A percentile compares a stretch with the other conserved stretches of the same genome.
phyloP scores from a whole-genome alignment of 1,140 invertebrate species.

The Achroia grisella region DNA sequence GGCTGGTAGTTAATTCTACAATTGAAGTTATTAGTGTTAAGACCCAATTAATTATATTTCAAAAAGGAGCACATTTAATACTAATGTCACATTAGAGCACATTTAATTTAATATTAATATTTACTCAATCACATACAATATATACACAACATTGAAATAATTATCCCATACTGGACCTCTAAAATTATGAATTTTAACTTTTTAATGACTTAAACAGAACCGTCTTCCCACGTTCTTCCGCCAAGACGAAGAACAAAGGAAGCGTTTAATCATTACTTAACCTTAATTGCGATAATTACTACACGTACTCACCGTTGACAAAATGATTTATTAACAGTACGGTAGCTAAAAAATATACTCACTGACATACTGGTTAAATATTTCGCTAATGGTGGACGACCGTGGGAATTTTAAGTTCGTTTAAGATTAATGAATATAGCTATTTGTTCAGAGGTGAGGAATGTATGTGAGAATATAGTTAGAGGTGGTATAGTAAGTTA shows the following conservation, averaged over 20 bases:
- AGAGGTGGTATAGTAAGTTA: too few species aligned
- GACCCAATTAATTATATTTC: too few species aligned
- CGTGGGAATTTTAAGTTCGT: slow-evolving; percentile 44
- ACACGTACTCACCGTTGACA: slow-evolving; percentile 23
- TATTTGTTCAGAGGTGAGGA: slow-evolving; percentile 25
- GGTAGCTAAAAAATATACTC: slow-evolving; percentile 19
- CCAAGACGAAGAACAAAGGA: slow-evolving; percentile 49
- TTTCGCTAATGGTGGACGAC: slow-evolving; percentile 41
- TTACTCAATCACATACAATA: too few species aligned
- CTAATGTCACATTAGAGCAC: too few species aligned
- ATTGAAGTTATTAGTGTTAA: too few species aligned
- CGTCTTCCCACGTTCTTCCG: slow-evolving; percentile 37
- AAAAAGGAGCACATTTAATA: too few species aligned
- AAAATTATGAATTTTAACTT: too few species aligned
- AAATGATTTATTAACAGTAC: slow-evolving; percentile 45
- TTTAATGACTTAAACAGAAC: not conserved
- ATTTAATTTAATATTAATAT: too few species aligned
- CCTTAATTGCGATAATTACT: slow-evolving; percentile 66
- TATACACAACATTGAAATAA: too few species aligned
- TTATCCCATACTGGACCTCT: too few species aligned
- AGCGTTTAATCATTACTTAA: slow-evolving; percentile 55
- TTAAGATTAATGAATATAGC: slow-evolving; percentile 38
- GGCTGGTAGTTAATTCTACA: too few species aligned
- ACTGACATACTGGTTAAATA: slow-evolving; percentile 18
- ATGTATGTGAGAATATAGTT: slow-evolving; percentile 7